Conservation (phyloP, 2,888 invertebrate species). For the Baronia brevicornis region DNA sequence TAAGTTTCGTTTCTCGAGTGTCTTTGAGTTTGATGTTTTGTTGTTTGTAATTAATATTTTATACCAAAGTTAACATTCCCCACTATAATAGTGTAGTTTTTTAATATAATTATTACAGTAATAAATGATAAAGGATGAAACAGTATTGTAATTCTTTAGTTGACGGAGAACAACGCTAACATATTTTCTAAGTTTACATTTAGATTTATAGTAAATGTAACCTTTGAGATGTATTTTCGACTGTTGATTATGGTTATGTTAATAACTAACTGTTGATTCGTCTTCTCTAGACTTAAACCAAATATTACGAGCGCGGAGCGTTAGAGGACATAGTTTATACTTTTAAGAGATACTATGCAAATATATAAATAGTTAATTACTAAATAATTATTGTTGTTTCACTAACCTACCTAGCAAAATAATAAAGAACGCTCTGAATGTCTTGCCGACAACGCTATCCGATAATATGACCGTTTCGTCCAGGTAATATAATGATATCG, state of each 20-base stretch:
- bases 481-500: no score
- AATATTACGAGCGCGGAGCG: slow-evolving; percentile 71
- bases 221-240: slow-evolving; percentile 57
- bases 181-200: slow-evolving; percentile 60
- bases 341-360: slow-evolving; percentile 73
- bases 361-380: slow-evolving; percentile 70
- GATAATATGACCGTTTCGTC: no score
- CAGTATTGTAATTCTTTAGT: slow-evolving; percentile 47
- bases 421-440: no score
- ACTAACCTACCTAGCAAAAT: slow-evolving; percentile 20
- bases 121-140: slow-evolving; percentile 30
- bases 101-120: slow-evolving; percentile 36
- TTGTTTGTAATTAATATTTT: slow-evolving; percentile 74
- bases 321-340: slow-evolving; percentile 65
- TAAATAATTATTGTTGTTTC: slow-evolving; percentile 39
- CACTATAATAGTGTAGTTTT: slow-evolving; percentile 69
- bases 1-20: slow-evolving; percentile 64
- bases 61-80: slow-evolving; percentile 87
- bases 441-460: neutral
- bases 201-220: slow-evolving; percentile 55
- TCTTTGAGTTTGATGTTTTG: slow-evolving; percentile 69
- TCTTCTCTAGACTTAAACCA: slow-evolving; percentile 71
- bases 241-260: slow-evolving; percentile 56
- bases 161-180: slow-evolving; percentile 43
- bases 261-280: slow-evolving; percentile 65